A percentile compares a stretch with the other conserved stretches of the same genome.
Evolutionary conservation across 23 tunicate species (phyloP).

Genomic region (Botrylloides violaceus): DNA sequence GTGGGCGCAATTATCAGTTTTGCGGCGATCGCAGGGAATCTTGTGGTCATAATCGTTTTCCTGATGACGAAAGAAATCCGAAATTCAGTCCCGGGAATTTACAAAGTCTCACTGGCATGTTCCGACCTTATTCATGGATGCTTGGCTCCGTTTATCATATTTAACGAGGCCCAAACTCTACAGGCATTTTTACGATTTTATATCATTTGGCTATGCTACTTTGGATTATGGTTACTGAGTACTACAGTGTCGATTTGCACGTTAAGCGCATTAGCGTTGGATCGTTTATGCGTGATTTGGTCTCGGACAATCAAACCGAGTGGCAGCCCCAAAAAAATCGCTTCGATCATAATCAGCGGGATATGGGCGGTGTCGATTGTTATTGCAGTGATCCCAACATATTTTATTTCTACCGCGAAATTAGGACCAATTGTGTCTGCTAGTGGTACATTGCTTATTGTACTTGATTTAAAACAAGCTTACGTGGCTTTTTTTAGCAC

Average conservation of each 20-base stretch:
- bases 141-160: not conserved
- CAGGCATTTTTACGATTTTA: not conserved
- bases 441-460: not conserved
- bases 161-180: not conserved
- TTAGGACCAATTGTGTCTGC: not conserved
- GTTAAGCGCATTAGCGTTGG: not conserved
- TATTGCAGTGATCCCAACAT: too few species aligned
- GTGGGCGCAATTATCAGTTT: not conserved
- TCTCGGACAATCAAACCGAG: too few species aligned
- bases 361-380: too few species aligned
- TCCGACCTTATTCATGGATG: not conserved
- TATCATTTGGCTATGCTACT: not conserved
- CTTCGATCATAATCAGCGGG: not conserved
- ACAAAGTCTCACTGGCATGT: not conserved
- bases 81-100: not conserved
- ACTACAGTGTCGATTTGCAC: not conserved
- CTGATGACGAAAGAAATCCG: not conserved
- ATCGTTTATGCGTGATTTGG: not conserved
- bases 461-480: not conserved
- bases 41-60: not conserved
- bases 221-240: not conserved
- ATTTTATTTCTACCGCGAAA: not conserved
- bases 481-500: not conserved
- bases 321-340: not conserved
- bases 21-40: not conserved